These are phyloP conservation scores for Protobothrops mucrosquamatus DNA, from an alignment of 2,113 vertebrate genomes.

Conservation along the genomic window DNA sequence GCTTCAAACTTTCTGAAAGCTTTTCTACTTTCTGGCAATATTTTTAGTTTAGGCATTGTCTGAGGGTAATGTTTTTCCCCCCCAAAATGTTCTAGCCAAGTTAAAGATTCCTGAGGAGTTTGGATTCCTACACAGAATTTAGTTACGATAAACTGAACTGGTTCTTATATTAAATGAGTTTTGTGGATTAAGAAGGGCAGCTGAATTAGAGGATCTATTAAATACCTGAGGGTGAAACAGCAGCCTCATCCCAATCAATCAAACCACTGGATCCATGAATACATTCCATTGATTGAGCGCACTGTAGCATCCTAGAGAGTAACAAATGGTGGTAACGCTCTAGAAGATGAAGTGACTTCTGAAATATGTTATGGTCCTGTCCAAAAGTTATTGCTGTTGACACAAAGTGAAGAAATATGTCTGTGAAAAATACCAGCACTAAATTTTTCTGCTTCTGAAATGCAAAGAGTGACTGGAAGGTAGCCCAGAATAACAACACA, in stretches of 20 bases:
- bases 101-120: not conserved
- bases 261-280: not conserved
- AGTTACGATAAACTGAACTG: not conserved
- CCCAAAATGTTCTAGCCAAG: not conserved
- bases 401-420: not conserved
- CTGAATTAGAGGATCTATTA: not conserved
- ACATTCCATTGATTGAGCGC: not conserved
- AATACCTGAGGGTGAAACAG: not conserved
- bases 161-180: not conserved
- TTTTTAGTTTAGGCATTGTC: not conserved
- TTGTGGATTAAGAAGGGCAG: not conserved
- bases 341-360: not conserved
- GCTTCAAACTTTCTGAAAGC: not conserved
- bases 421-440: not conserved
- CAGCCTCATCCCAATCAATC: not conserved
- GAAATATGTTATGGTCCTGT: not conserved
- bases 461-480: not conserved
- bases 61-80: not conserved
- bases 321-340: not conserved
- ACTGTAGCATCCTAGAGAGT: not conserved
- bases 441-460: not conserved
- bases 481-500: not conserved
- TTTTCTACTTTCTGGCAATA: not conserved
- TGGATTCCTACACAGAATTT: not conserved
- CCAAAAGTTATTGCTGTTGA: not conserved